Percentiles rank a stretch among this genome's conserved stretches.
Conservation (phyloP, 2,113 vertebrate species). For the Scalopus aquaticus region DNA sequence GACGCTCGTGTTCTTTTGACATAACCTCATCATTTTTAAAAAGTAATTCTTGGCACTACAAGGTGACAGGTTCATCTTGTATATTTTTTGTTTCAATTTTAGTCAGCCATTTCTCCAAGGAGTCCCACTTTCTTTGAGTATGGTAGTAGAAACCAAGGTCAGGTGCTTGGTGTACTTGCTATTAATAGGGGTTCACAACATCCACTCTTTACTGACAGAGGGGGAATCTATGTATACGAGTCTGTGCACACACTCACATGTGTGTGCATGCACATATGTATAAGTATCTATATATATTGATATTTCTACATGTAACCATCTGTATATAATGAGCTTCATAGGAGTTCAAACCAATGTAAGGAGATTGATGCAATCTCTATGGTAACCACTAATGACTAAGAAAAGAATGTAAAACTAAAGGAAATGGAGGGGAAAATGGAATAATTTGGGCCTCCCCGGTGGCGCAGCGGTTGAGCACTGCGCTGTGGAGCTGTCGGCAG, state of each 20-base stretch:
- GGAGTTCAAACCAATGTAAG: not conserved
- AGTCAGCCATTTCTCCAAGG: not conserved
- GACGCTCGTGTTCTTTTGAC: not conserved
- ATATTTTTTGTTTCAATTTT: not conserved
- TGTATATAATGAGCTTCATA: not conserved
- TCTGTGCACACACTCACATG: not conserved
- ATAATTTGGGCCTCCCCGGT: too few species aligned
- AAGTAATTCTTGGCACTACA: not conserved
- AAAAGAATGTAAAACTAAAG: not conserved
- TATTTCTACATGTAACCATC: not conserved
- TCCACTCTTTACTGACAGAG: not conserved
- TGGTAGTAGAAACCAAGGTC: conserved; percentile 3
- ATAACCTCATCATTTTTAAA: not conserved
- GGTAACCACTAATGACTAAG: not conserved
- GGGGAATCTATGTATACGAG: not conserved
- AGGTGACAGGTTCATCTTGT: not conserved
- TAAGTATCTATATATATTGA: not conserved
- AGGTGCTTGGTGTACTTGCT: not conserved
- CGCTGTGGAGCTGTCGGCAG: too few species aligned
- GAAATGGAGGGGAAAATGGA: not conserved
- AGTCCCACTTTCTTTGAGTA: not conserved
- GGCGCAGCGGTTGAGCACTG: too few species aligned
- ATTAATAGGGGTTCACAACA: not conserved
- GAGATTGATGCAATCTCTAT: not conserved
- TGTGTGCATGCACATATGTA: not conserved